phyloP scores from a whole-genome alignment of 2,797 vertebrate species.

The Kryptopterus vitreolus region DNA sequence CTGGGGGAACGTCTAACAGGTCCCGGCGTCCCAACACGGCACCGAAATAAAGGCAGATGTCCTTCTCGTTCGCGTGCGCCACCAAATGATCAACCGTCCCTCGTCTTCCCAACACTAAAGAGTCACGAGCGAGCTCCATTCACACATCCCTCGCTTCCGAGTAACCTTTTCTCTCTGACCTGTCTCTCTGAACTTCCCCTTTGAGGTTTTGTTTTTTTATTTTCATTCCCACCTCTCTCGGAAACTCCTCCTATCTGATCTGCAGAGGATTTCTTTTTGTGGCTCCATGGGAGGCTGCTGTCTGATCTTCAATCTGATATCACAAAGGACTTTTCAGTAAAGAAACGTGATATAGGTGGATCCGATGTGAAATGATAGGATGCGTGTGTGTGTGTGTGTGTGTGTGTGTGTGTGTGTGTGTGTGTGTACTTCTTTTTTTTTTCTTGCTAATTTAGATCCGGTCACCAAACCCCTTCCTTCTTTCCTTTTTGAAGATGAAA shows the following conservation, averaged over 20 bases:
- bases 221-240: no score
- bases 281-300: neutral
- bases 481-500: neutral
- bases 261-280: slow-evolving; percentile 30
- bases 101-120: slow-evolving; percentile 51
- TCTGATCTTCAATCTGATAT: slow-evolving; percentile 6
- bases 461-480: neutral
- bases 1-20: slow-evolving; percentile 20
- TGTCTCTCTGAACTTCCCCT: slow-evolving; percentile 40
- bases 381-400: neutral
- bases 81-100: slow-evolving; percentile 67
- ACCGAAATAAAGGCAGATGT: slow-evolving; percentile 62
- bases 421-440: no score
- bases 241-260: slow-evolving; percentile 45
- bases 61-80: slow-evolving; percentile 49
- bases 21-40: slow-evolving; percentile 1
- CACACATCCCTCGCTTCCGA: neutral
- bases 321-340: neutral
- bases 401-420: no score
- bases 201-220: slow-evolving; percentile 17
- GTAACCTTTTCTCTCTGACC: slow-evolving; percentile 26
- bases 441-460: no score
- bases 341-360: neutral
- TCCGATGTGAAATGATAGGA: neutral
- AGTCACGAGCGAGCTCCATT: neutral